phyloP scores from a whole-genome alignment of 2,888 invertebrate species.

The Pammene fasciana region DNA sequence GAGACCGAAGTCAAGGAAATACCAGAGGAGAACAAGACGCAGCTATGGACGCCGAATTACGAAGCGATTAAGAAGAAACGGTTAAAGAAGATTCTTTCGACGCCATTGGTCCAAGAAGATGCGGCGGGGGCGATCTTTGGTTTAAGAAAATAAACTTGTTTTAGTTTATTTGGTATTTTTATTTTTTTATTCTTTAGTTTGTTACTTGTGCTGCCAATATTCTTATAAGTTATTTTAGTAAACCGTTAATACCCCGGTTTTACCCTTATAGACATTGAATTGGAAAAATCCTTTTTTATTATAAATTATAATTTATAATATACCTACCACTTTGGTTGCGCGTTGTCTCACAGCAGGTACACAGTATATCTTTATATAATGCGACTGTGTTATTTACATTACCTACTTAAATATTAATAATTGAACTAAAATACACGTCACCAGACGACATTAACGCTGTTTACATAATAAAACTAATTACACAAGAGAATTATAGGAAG shows the following conservation, averaged over 20 bases:
- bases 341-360: too few relatives aligned
- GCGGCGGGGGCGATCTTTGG: constrained; percentile 63
- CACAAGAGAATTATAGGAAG: not conserved
- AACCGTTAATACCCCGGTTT: too few relatives aligned
- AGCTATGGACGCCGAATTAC: constrained; percentile 73
- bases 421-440: not conserved
- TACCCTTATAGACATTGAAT: too few relatives aligned
- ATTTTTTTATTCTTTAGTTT: constrained; percentile 18
- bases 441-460: not conserved
- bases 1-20: constrained; percentile 56
- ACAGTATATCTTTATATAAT: too few relatives aligned
- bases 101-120: constrained; percentile 64
- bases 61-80: constrained; percentile 77
- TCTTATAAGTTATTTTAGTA: not conserved
- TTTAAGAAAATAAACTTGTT: constrained; percentile 46
- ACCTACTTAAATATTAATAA: too few relatives aligned
- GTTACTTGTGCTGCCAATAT: not conserved
- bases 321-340: too few relatives aligned
- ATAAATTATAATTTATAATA: too few relatives aligned
- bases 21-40: constrained; percentile 57
- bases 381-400: too few relatives aligned
- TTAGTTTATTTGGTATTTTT: constrained; percentile 28
- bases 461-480: constrained; percentile 1
- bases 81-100: constrained; percentile 65
- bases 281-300: too few relatives aligned